Evolutionary conservation across 2,888 invertebrate genomes (phyloP), one percentile per base, ranked within the genome.

Genomic region (Myopa tessellatipennis): DNA sequence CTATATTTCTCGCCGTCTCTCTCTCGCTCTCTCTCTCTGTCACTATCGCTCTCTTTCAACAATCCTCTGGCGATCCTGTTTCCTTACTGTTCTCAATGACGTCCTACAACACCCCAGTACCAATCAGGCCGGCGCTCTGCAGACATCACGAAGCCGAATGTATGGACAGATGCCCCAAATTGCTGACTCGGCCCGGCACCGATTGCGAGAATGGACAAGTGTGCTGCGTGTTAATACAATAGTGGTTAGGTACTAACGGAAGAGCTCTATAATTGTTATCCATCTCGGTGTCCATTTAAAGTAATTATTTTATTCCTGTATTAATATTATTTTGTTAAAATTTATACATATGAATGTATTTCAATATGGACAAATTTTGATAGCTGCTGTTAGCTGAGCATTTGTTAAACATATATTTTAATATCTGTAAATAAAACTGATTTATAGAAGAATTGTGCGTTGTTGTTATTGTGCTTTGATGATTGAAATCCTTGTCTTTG

Each of bases 61-160:
- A 76, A 8, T 80, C 71, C 77, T 80, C 71, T 80, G 77, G 78
- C 74, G 75, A 77, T 79, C 79, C 76, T 18, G 58, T 69, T 52
- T 69, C 63, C 63, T n/a, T 65, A 65, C 77, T 45, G 26, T 77
- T 78, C 63, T 77, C 74, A 45, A 8, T 75, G 72, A 70, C 76
- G 45, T 34, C 65, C 36, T 65, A 50, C 63, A 74, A 2, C 45
- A 4, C 14, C n/a, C 69, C 82, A 89, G 88, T 89, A 82, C 87
- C 87, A 60, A 81, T 85, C 45, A 87, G 85, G 81, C 85, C 88
- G 83, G 88, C 87, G 71, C 87, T 87, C 36, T 89, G 89, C 72
- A 61, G 61, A 1, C 83, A 89, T 80, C 87, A 88, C 79, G 74
- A 84, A 81, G 89, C 89, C 61, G 83, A 79, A 65, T 89, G 89